phyloP scores from a whole-genome alignment of 2,797 vertebrate genomes.

The Anableps anableps region DNA sequence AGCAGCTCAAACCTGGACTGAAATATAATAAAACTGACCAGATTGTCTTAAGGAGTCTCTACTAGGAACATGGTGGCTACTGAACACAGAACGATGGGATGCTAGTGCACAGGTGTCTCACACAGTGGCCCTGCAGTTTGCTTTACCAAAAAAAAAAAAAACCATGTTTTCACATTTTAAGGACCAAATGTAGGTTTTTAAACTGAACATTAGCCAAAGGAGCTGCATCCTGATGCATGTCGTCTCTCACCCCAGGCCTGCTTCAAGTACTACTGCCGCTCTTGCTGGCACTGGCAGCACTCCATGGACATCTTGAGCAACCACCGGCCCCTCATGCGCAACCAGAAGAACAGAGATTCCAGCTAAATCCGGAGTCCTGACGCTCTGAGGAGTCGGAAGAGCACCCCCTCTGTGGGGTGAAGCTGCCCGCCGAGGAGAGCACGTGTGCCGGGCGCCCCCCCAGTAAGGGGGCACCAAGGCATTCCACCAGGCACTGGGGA shows the following conservation, averaged over 20 bases:
- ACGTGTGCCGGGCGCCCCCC: conserved; percentile 78
- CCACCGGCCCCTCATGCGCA: conserved; percentile 98
- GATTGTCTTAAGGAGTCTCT: too few relatives aligned
- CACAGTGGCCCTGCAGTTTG: too few relatives aligned
- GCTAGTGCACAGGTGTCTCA: too few relatives aligned
- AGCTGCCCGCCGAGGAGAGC: conserved; percentile 77
- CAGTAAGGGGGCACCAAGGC: conserved; percentile 64
- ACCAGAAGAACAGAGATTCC: conserved; percentile 96
- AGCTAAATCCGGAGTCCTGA: conserved; percentile 82
- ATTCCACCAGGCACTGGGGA: conserved; percentile 82
- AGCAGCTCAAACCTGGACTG: too few relatives aligned
- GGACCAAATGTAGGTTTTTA: too few relatives aligned
- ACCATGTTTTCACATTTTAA: too few relatives aligned
- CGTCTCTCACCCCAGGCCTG: conserved; percentile 84
- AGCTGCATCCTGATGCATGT: too few relatives aligned
- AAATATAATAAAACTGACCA: too few relatives aligned
- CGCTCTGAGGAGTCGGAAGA: conserved; percentile 54
- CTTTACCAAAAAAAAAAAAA: too few relatives aligned
- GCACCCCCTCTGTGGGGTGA: conserved; percentile 46
- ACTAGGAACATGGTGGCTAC: too few relatives aligned
- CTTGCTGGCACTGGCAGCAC: conserved; percentile 99
- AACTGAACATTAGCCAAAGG: too few relatives aligned
- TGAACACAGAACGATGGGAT: too few relatives aligned
- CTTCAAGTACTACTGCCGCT: conserved; percentile 99
- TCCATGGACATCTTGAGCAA: conserved; percentile 95